A percentile compares a stretch with the other conserved stretches of the same genome.
Evolutionary conservation across 1,140 invertebrate genomes (phyloP).

Genomic region (Drosophila ambigua): DNA sequence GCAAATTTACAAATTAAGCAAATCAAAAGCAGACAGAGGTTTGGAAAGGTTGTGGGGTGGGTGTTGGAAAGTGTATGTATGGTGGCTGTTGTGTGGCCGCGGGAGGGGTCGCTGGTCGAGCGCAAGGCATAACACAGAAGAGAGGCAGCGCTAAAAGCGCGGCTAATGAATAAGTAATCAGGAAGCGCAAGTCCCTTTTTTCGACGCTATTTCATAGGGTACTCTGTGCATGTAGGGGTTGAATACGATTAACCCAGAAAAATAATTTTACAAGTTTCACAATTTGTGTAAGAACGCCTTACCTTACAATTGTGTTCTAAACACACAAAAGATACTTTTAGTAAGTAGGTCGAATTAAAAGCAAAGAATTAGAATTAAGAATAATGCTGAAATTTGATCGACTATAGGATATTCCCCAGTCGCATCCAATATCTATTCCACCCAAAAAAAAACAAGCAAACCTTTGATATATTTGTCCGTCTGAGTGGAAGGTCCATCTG

Average conservation of each 20-base stretch:
- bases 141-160: constrained; percentile 72
- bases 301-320: neutral
- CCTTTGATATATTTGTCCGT: constrained; percentile 69
- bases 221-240: neutral
- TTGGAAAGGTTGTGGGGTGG: constrained; percentile 1
- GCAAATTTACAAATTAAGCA: constrained; percentile 79
- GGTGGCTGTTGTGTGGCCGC: neutral
- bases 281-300: neutral
- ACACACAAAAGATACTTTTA: too few relatives aligned
- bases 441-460: constrained; percentile 28
- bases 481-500: constrained; percentile 50
- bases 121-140: constrained; percentile 18
- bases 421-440: neutral
- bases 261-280: too few relatives aligned
- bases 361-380: too few relatives aligned
- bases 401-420: neutral
- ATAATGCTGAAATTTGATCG: too few relatives aligned
- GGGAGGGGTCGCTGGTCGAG: constrained; percentile 17
- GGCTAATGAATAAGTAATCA: constrained; percentile 77
- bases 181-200: constrained; percentile 54
- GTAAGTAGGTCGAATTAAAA: too few relatives aligned
- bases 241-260: too few relatives aligned
- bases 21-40: constrained; percentile 61
- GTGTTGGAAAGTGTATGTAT: neutral
- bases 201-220: constrained; percentile 18